Percentiles rank a stretch among this genome's conserved stretches.
phyloP scores from a whole-genome alignment of 2,888 invertebrate species.

The Odontomyia ornata region DNA sequence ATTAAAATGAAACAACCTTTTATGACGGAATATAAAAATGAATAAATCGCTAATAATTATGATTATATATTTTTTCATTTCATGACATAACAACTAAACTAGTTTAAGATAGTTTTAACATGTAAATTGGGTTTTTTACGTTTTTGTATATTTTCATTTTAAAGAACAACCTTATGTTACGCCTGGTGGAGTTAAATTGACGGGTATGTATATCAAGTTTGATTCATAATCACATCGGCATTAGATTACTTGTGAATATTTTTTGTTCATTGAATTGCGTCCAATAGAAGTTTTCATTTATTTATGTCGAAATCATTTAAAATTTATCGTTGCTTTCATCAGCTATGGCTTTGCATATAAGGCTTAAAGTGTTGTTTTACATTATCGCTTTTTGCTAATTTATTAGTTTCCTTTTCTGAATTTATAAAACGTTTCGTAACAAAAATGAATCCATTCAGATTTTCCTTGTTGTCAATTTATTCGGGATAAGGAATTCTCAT shows the following conservation, averaged over 20 bases:
- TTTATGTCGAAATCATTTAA: too few relatives aligned
- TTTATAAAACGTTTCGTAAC: too few relatives aligned
- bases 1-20: not conserved
- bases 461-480: too few relatives aligned
- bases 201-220: slow-evolving; percentile 62
- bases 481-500: too few relatives aligned
- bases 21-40: not conserved
- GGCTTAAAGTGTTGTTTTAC: too few relatives aligned
- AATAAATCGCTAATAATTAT: too few relatives aligned
- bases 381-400: too few relatives aligned
- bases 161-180: slow-evolving; percentile 66
- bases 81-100: not conserved
- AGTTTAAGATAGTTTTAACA: slow-evolving; percentile 19
- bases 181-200: slow-evolving; percentile 67
- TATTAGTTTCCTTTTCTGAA: too few relatives aligned
- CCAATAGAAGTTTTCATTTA: not conserved
- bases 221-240: slow-evolving; percentile 46
- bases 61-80: too few relatives aligned
- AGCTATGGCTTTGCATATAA: slow-evolving; percentile 5
- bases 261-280: not conserved
- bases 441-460: too few relatives aligned
- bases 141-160: slow-evolving; percentile 62
- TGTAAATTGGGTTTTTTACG: slow-evolving; percentile 39
- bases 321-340: not conserved
- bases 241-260: slow-evolving; percentile 41